Percentiles rank a stretch among this genome's conserved stretches.
Conservation (phyloP, 2,888 invertebrate genomes). For the Tyria jacobaeae region DNA sequence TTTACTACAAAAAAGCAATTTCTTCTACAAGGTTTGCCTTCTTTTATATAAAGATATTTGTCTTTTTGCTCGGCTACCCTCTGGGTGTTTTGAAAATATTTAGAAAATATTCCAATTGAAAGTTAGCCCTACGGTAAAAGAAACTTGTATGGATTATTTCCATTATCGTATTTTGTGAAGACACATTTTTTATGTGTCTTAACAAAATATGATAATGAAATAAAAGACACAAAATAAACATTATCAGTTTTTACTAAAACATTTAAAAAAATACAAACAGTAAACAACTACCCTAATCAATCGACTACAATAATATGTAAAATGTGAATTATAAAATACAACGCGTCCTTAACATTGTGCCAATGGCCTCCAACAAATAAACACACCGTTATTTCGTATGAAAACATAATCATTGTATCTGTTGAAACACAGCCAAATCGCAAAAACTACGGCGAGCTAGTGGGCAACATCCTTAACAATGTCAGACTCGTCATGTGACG, state of each 20-base stretch:
- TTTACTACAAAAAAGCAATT: no score
- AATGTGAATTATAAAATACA: slow-evolving; percentile 8
- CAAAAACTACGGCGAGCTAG: slow-evolving; percentile 20
- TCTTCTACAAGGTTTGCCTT: no score
- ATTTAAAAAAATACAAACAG: not conserved
- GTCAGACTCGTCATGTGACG: slow-evolving; percentile 69
- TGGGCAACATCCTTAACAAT: slow-evolving; percentile 54
- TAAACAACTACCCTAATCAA: slow-evolving; percentile 15
- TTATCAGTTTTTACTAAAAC: no score
- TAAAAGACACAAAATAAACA: no score
- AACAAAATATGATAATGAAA: no score
- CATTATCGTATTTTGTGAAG: not conserved
- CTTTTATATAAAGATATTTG: no score
- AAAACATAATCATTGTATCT: slow-evolving; percentile 32
- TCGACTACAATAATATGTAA: slow-evolving; percentile 3
- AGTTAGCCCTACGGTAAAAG: not conserved
- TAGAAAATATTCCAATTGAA: no score
- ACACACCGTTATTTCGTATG: slow-evolving; percentile 29
- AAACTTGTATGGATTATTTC: not conserved
- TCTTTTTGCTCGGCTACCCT: no score
- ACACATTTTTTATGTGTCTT: no score
- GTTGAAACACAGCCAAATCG: slow-evolving; percentile 39
- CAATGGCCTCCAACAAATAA: slow-evolving; percentile 25
- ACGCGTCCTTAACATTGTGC: slow-evolving; percentile 19
- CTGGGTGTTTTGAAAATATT: no score